A percentile compares a stretch with the other conserved stretches of the same genome.
Evolutionary conservation across 2,797 vertebrate species (phyloP).

Genomic region (Threskiornis aethiopicus): DNA sequence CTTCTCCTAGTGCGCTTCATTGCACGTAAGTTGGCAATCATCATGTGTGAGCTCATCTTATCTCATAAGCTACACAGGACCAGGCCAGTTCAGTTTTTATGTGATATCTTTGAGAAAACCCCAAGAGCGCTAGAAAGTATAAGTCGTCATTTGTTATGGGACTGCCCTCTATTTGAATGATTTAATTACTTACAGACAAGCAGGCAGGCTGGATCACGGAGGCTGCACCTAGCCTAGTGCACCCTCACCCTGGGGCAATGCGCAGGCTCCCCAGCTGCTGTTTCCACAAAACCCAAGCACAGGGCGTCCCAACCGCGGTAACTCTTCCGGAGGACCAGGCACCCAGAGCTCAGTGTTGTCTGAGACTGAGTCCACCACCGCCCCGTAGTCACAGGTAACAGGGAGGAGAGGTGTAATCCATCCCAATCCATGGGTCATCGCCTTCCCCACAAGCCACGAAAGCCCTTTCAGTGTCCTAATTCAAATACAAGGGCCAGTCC

Average conservation of each 20-base stretch:
- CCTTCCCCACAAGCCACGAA: neutral
- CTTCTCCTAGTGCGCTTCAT: neutral
- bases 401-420: neutral
- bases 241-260: neutral
- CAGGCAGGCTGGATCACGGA: neutral
- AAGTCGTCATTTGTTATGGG: neutral
- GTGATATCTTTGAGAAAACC: neutral
- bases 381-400: neutral
- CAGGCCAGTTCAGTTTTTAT: neutral
- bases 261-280: neutral
- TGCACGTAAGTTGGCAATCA: neutral
- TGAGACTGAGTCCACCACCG: neutral
- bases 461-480: neutral
- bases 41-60: neutral
- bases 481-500: neutral
- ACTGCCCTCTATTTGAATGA: neutral
- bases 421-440: neutral
- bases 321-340: neutral
- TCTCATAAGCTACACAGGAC: neutral
- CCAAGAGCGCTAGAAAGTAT: neutral
- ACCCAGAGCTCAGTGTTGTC: neutral
- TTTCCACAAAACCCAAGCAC: neutral
- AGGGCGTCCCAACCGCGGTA: accelerated
- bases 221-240: neutral
- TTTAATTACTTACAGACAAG: neutral